Evolutionary conservation across 2,888 invertebrate species (phyloP), one percentile per base, ranked within the genome.

Genomic region (Morpho deidamia): DNA sequence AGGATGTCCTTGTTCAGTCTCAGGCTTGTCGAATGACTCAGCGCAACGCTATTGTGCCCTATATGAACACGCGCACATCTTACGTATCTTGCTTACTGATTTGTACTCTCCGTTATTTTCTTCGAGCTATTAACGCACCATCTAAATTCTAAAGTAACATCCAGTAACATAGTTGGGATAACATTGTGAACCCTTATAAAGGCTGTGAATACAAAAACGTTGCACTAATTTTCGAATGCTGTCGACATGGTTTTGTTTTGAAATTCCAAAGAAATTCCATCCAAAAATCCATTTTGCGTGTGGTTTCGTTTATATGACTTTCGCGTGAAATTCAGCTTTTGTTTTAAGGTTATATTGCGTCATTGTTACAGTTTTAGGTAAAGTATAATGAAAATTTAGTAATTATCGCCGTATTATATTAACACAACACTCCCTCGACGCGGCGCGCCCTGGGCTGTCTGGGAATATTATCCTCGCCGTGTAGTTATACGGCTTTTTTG

Each of bases 1-100:
- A 76, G 78, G 76, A 72, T 76, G 86, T 81, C 86, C 88, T 87
- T 84, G 83, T 83, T 78, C 78, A 75, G 78, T 77, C 81, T 81
- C 74, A 61, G 69, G 73, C 68, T 59, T 65, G 65, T 50, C 60
- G 66, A 60, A 62, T 87, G 83, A 87, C 68, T 87, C 86, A 86
- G 70, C 69, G 71, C 65, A 65, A 67, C 69, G 74, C 74, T 78
- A 81, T 79, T 82, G 77, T 78, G 71, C 68, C 67, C 71, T 71
- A 69, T 73, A 71, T 67, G 64, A 59, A 62, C 73, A 78, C 74
- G 76, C 77, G 75, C 72, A 68, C 63, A 71, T 71, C 69, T 73
- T 67, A 66, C 58, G 49, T 56, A 55, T 53, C 48, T 23, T 40
- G 43, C 35, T 49, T 59, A 55, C 52, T 46, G 35, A 51, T 44